phyloP scores from a whole-genome alignment of 2,113 vertebrate species.

The Chamaetylas fuelleborni region DNA sequence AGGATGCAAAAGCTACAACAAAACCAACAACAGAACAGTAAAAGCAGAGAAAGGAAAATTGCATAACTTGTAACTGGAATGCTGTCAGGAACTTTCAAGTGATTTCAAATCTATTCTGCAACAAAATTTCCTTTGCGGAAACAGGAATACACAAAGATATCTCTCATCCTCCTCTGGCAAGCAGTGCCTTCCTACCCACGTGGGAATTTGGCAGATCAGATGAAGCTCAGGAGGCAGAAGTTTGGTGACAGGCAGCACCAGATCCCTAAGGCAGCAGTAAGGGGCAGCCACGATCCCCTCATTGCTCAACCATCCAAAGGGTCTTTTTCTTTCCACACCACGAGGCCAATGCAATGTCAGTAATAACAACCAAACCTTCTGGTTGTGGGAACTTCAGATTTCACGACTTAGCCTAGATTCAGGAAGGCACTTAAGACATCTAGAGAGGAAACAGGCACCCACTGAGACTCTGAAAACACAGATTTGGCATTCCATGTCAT shows the following conservation, averaged over 20 bases:
- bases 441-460: neutral
- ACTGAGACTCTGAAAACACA: neutral
- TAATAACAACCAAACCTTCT: neutral
- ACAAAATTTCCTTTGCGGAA: neutral
- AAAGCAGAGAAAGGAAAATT: neutral
- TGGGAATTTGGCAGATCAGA: neutral
- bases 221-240: neutral
- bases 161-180: neutral
- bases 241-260: neutral
- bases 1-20: neutral
- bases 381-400: neutral
- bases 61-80: neutral
- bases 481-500: neutral
- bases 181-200: neutral
- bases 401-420: neutral
- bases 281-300: neutral
- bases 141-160: neutral
- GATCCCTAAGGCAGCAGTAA: neutral
- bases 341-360: neutral
- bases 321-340: neutral
- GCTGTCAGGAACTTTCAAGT: neutral
- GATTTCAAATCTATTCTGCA: neutral
- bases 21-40: neutral
- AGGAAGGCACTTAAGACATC: neutral
- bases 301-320: neutral